These are phyloP conservation scores for Dione vanillae DNA, from an alignment of 2,888 invertebrate genomes.

Conservation along the genomic window DNA sequence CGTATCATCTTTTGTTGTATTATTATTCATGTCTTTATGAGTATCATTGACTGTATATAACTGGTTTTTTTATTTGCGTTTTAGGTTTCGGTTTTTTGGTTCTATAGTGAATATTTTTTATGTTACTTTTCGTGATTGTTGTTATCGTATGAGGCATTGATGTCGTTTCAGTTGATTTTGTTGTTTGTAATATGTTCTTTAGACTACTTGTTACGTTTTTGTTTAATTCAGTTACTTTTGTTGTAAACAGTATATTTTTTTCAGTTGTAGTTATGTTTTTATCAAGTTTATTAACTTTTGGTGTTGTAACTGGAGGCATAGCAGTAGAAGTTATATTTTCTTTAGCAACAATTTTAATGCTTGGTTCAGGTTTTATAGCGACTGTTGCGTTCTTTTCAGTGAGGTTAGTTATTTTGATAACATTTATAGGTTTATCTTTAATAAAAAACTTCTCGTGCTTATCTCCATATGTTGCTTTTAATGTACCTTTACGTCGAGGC, in stretches of 20 bases:
- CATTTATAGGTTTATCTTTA: constrained; percentile 49
- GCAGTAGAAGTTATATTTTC: constrained; percentile 25
- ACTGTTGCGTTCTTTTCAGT: constrained; percentile 24
- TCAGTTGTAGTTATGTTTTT: background rate
- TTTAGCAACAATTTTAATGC: background rate
- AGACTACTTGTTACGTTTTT: background rate
- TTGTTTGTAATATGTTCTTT: background rate
- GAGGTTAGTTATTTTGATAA: constrained; percentile 45
- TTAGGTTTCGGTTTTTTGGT: constrained; percentile 74
- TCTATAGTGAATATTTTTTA: constrained; percentile 72
- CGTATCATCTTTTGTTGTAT: constrained; percentile 49
- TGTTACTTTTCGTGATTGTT: constrained; percentile 74
- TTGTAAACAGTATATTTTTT: constrained; percentile 8
- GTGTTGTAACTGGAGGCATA: constrained; percentile 23
- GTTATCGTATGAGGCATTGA: constrained; percentile 64
- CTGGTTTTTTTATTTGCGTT: constrained; percentile 72
- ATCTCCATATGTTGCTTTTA: constrained; percentile 81
- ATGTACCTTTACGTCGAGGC: constrained; percentile 76
- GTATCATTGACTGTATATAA: constrained; percentile 51
- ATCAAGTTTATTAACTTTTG: background rate
- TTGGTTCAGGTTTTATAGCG: constrained; percentile 19
- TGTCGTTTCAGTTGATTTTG: constrained; percentile 47
- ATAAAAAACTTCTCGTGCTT: constrained; percentile 72
- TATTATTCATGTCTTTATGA: constrained; percentile 52
- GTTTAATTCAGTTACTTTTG: constrained; percentile 1